These are phyloP conservation scores for Drosophila repletoides DNA, from an alignment of 1,140 invertebrate species.

Conservation along the genomic window DNA sequence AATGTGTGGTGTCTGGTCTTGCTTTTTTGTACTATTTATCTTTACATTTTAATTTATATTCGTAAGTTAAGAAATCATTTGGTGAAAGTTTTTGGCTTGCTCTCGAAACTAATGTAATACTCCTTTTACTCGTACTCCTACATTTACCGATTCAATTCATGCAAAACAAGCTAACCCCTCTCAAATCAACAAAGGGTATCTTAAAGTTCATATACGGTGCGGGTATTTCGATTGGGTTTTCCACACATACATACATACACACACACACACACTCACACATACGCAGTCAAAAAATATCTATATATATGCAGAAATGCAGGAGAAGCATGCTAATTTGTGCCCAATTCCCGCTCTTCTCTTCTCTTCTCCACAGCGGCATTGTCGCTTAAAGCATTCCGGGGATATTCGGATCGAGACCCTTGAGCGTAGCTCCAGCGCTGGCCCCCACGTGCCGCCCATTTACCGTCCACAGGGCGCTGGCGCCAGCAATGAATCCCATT, in stretches of 20 bases:
- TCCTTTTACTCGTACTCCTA: too few relatives aligned
- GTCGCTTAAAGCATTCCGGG: constrained; percentile 88
- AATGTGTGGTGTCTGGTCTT: constrained; percentile 77
- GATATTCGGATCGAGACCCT: constrained; percentile 86
- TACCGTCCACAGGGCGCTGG: constrained; percentile 74
- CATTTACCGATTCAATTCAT: constrained; percentile 34
- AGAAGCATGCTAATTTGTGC: constrained; percentile 19
- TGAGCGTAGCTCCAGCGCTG: constrained; percentile 74
- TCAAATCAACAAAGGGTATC: constrained; percentile 9
- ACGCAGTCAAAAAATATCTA: neutral
- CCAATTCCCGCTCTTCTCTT: constrained; percentile 3
- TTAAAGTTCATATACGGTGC: constrained; percentile 53
- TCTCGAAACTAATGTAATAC: constrained; percentile 50
- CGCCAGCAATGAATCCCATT: constrained; percentile 65
- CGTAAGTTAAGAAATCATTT: constrained; percentile 70
- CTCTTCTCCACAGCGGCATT: constrained; percentile 85
- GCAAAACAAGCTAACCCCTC: constrained; percentile 53
- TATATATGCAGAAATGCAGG: neutral
- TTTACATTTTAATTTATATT: constrained; percentile 49
- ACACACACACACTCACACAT: constrained; percentile 15
- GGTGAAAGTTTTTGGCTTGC: constrained; percentile 70
- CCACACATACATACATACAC: constrained; percentile 14
- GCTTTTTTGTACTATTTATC: constrained; percentile 38
- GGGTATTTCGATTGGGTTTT: constrained; percentile 63
- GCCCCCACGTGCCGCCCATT: constrained; percentile 73